A percentile compares a stretch with the other conserved stretches of the same genome.
These are phyloP conservation scores for Congeria kusceri DNA, from an alignment of 2,888 invertebrate species.

Conservation along the genomic window DNA sequence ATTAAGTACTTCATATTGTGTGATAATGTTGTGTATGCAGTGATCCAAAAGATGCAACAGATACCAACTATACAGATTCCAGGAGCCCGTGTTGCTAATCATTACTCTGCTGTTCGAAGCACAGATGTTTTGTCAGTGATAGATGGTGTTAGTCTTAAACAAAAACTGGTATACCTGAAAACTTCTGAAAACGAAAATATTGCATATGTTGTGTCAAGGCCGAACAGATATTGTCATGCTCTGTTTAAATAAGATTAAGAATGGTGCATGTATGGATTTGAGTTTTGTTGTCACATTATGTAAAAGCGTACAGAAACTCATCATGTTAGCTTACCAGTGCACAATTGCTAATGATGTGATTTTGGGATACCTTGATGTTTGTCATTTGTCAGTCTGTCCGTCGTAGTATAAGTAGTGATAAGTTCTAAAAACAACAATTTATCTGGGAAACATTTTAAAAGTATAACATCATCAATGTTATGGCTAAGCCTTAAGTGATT, in stretches of 20 bases:
- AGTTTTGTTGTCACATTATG: too few relatives aligned
- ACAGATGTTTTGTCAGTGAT: constrained; percentile 15
- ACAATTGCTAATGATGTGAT: too few relatives aligned
- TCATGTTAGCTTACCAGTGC: too few relatives aligned
- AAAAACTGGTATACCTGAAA: neutral
- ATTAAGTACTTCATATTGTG: constrained; percentile 18
- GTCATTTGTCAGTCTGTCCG: too few relatives aligned
- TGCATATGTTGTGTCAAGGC: neutral
- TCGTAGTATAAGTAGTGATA: too few relatives aligned
- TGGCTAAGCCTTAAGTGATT: too few relatives aligned
- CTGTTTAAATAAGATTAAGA: neutral
- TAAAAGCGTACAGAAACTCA: too few relatives aligned
- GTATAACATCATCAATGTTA: too few relatives aligned
- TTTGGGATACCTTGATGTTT: too few relatives aligned
- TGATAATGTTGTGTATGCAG: constrained; percentile 22
- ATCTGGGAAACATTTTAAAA: too few relatives aligned
- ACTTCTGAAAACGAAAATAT: neutral
- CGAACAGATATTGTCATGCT: neutral
- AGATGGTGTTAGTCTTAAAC: neutral
- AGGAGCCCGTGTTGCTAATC: constrained; percentile 4
- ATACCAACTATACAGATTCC: constrained; percentile 19
- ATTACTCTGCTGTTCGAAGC: constrained; percentile 7
- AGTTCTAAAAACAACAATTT: too few relatives aligned
- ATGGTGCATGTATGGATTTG: too few relatives aligned
- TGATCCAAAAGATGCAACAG: constrained; percentile 25